Base-by-base conservation (phyloP, 2,113 vertebrate genomes). In the Pycnonotus jocosus region DNA sequence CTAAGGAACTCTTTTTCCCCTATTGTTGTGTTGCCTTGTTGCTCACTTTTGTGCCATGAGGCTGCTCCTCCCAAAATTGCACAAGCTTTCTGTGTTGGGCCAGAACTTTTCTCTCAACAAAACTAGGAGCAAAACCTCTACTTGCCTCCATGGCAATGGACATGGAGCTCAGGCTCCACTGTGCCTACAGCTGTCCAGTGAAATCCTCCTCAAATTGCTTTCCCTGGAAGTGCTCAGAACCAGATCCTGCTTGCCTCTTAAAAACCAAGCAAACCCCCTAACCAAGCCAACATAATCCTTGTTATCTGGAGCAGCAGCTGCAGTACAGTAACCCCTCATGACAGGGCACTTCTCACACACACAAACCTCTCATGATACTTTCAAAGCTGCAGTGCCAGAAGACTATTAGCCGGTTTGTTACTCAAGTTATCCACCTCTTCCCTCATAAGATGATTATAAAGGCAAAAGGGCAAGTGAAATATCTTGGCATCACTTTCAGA, bases 291-390 rank as follows among this genome's bases (percentile, higher is more conserved):
- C n/a, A 64, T 51, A 51, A 38, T n/a, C 37, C 30, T 40, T 50
- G 11, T 17, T 71, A 51, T 40, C 81, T 53, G 10, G 25, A 86
- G 53, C 53, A 90, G 56, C 44, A 82, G 6, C 33, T 60, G n/a
- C 12, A 25, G 19, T 15, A 25, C 17, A 14, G 8, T 17, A 40
- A 42, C 23, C 6, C 4, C 30, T 80, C 0, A 0, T 40, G 77
- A 45, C 5, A 66, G 65, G 58, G 21, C 20, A 53, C 61, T 48
- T 65, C 70, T 62, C 66, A 47, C 33, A 60, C 7, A n/a, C 33
- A 25, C 24, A 61, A 12, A 56, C 50, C 23, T 56, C 56, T 22
- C 30, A 44, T 22, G 38, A 25, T 25, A 23, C 23, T 57, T 90
- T 82, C 72, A 88, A 85, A 91, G 40, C 50, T 64, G 27, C 28